Conservation (phyloP, 1,140 invertebrate species). For the Meloidogyne floridensis region DNA sequence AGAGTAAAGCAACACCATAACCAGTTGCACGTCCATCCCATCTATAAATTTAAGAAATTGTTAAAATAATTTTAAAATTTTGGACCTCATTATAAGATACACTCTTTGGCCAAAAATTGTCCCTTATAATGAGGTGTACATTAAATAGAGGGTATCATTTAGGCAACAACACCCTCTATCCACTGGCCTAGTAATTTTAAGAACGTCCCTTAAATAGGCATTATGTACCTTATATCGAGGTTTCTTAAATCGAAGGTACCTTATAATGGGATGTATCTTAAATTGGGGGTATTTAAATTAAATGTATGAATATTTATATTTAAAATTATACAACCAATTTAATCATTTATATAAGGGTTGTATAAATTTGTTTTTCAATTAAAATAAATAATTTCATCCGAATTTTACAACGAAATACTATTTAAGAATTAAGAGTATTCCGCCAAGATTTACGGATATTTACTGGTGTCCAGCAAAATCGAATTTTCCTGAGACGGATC, state of each 20-base stretch:
- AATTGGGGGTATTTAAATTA: not conserved
- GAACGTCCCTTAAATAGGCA: too few relatives aligned
- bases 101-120: too few relatives aligned
- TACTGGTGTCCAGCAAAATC: not conserved
- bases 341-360: not conserved
- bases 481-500: not conserved
- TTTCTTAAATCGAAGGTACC: too few relatives aligned
- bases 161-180: too few relatives aligned
- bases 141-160: too few relatives aligned
- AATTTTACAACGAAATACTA: slow-evolving; percentile 2
- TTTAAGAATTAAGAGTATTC: not conserved
- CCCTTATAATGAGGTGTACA: too few relatives aligned
- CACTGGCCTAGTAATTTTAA: too few relatives aligned
- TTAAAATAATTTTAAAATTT: not conserved
- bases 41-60: not conserved
- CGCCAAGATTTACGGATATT: not conserved
- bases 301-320: not conserved
- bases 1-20: slow-evolving; percentile 80
- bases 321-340: not conserved
- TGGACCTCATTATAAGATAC: too few relatives aligned
- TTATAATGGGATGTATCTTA: not conserved
- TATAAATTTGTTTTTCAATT: not conserved
- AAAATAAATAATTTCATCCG: not conserved
- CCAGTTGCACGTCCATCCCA: slow-evolving; percentile 85
- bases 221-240: too few relatives aligned